Evolutionary conservation across 2,113 vertebrate species (phyloP), one percentile per base, ranked within the genome.

Genomic region (Nyctibius bracteatus): DNA sequence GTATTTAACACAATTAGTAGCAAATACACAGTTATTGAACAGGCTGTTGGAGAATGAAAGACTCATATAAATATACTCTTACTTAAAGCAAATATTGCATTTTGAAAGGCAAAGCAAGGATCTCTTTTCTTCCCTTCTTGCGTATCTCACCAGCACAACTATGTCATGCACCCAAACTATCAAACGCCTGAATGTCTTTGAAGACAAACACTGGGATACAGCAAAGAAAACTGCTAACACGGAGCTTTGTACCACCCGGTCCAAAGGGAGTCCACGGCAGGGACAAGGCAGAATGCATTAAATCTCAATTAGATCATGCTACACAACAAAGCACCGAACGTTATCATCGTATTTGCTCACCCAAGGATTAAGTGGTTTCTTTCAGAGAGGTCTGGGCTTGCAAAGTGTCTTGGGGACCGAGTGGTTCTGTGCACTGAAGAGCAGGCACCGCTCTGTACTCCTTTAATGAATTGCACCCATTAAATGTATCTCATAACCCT

Each of bases 241-340:
- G 1, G 4, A 96, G 96, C 94, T 92, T 73, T 88, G 92, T 74
- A 85, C 35, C 49, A 75, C 88, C 47, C 15, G 22, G 57, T 82
- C 86, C 85, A 92, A 90, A 83, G 91, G 94, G 94, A 96, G 84
- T 90, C 49, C 81, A 90, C 7, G 65, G 96, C 84, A 90, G 90
- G 98, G 98, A 91, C 97, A 97, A 58, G 94, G 96, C 87, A 91
- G 94, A 97, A 97, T 97, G 96, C 98, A 98, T 98, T 98, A 97
- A 97, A 96, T 96, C 97, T 98, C 98, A 98, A 98, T 98, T 97
- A 98, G 98, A 98, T 98, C 98, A 98, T 84, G 95, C 98, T 96
- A 95, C 90, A 97, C 46, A 70, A 59, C 70, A 84, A 80, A 93
- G 84, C 86, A 57, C 23, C 9, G 71, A 82, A 78, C 58, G 22